These are phyloP conservation scores for Cyprinodon brontotheroides DNA, from an alignment of 2,113 vertebrate genomes.

Conservation along the genomic window DNA sequence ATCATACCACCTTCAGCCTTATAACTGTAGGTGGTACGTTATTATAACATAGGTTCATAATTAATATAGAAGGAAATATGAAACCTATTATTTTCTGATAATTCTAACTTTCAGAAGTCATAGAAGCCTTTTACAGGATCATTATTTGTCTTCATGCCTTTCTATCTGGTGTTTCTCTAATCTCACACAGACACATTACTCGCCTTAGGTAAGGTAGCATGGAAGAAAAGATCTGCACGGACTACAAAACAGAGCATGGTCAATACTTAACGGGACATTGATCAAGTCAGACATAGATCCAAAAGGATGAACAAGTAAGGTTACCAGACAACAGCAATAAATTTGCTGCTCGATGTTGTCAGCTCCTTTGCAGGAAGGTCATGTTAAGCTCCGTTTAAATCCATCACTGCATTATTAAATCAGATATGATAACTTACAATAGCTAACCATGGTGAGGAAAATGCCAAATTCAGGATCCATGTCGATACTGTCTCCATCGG, in stretches of 20 bases:
- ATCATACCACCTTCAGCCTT: no score
- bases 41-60: no score
- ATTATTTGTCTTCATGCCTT: no score
- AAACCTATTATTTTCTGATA: no score
- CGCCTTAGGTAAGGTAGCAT: no score
- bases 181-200: no score
- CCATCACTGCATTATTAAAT: not conserved
- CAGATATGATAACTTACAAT: not conserved
- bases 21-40: no score
- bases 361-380: not conserved
- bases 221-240: no score
- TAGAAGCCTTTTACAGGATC: no score
- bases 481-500: constrained; percentile 91
- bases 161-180: no score
- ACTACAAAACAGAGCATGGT: not conserved
- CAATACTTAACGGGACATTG: not conserved
- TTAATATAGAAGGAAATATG: no score
- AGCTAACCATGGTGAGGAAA: constrained; percentile 94
- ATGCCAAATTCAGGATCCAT: constrained; percentile 98
- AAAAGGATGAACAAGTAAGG: not conserved
- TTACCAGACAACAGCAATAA: not conserved
- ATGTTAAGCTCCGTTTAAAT: not conserved
- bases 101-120: no score
- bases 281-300: not conserved
- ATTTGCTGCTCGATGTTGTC: not conserved